Evolutionary conservation across 2,113 vertebrate species (phyloP), one percentile per base, ranked within the genome.

Genomic region (Pseudorhombus dupliciocellatus): DNA sequence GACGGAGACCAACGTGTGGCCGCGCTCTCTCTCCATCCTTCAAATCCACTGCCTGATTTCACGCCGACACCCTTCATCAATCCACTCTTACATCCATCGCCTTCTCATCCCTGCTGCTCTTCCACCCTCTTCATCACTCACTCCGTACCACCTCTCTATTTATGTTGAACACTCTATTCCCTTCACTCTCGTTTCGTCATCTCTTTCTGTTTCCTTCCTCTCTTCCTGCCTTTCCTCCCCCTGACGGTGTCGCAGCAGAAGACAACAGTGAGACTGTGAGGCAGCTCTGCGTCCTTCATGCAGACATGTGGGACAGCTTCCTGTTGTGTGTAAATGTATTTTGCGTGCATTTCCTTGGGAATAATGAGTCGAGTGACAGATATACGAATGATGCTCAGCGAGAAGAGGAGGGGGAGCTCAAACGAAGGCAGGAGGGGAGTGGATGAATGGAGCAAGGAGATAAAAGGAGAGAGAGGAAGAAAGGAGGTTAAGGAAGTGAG

Each of bases 131-230:
- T 67, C 46, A 55, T 71, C 58, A 46, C 21, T 74, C 9, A 0
- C 6, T 40, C 40, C 58, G 20, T 34, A 37, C 24, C 31, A 65
- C 48, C 25, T 31, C 46, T 42, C 20, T 24, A 53, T 58, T 5
- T 48, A 50, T 14, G 1, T 28, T 21, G 20, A 8, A 44, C 26
- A 12, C 3, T 66, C 31, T 15, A 16, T 53, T 71, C 68, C 34
- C 34, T 73, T 66, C 28, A 18, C 20, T 26, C 24, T 42, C 31
- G 22, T 85, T 85, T 82, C 67, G 70, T 84, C 81, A 75, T 73
- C 48, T 53, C n/a, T 21, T 9, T 51, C 31, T 3, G 0, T 50
- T 51, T 25, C 22, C 22, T 72, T 31, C 22, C 25, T 30, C 30
- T 57, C 37, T 28, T 59, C 30, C 28, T 16, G 10, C 18, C 50